Evolutionary conservation across 1,140 invertebrate genomes (phyloP), one percentile per base, ranked within the genome.

Genomic region (Drosophila varians): DNA sequence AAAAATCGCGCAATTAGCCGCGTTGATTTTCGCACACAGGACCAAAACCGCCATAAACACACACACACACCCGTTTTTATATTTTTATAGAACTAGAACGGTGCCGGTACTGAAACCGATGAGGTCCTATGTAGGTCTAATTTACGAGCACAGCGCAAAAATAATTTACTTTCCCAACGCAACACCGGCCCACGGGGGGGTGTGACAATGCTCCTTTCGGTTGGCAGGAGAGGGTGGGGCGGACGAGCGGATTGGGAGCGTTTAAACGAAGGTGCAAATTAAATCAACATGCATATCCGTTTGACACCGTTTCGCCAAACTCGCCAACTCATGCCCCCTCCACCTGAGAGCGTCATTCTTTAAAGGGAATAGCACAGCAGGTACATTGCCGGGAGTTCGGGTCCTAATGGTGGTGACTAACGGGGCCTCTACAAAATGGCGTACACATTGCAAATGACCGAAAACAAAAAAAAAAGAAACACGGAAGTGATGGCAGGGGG

Each of bases 241-340:
- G 7, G 26, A 8, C 7, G 7, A 28, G 26, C 8, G 42, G 42
- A 21, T 26, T 28, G 31, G 43, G 19, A 68, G 80, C 76, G 73
- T 80, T 86, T 86, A 86, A 86, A 71, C 70, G 77, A 68, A 87
- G 82, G 82, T 87, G 82, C 82, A 87, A 87, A 87, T 87, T 87
- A 87, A 87, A 87, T 87, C 83, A 87, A 88, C 83, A 87, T 87
- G 82, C 82, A 87, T 87, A 88, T 87, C 82, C 82, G 82, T 77
- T 87, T 87, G 83, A 87, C 82, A 87, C 82, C 83, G 69, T 82
- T 87, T 87, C 77, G 74, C 65, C 64, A 74, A 77, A 31, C 53
- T 46, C 25, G 19, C 40, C n/a, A 48, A 11, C 43, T 23, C 57
- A 23, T 11, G 23, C 28, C 38, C 7, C 12, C 23, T 11, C 48